Percentiles rank a stretch among this genome's conserved stretches.
phyloP scores from a whole-genome alignment of 2,113 vertebrate genomes.

The Anas platyrhynchos region DNA sequence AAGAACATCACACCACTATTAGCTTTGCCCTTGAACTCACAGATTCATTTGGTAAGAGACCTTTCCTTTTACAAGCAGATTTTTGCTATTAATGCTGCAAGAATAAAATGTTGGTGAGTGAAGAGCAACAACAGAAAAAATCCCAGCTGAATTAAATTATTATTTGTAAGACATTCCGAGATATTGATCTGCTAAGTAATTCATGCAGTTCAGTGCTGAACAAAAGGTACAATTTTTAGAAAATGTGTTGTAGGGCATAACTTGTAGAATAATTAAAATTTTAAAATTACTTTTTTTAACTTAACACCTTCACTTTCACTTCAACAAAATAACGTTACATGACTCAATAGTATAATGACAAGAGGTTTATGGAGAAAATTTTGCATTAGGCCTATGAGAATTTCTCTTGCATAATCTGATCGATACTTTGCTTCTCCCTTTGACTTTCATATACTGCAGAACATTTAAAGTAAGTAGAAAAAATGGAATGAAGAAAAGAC shows the following conservation, averaged over 20 bases:
- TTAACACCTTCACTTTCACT: conserved; percentile 27
- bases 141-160: conserved; percentile 57
- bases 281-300: conserved; percentile 55
- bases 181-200: conserved; percentile 73
- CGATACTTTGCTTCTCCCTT: background rate
- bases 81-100: conserved; percentile 42
- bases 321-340: background rate
- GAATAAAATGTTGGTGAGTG: conserved; percentile 44
- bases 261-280: conserved; percentile 57
- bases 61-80: background rate
- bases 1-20: background rate
- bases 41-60: background rate
- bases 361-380: conserved; percentile 13
- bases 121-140: conserved; percentile 11
- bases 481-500: background rate
- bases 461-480: background rate
- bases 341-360: background rate
- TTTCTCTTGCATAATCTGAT: conserved; percentile 35
- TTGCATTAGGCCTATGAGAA: background rate
- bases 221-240: conserved; percentile 53
- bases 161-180: conserved; percentile 62
- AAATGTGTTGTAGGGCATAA: conserved; percentile 44
- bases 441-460: conserved; percentile 10
- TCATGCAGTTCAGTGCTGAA: conserved; percentile 49
- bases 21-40: background rate